Evolutionary conservation across 2,797 vertebrate species (phyloP).

Genomic region (Orestias chungarensis): DNA sequence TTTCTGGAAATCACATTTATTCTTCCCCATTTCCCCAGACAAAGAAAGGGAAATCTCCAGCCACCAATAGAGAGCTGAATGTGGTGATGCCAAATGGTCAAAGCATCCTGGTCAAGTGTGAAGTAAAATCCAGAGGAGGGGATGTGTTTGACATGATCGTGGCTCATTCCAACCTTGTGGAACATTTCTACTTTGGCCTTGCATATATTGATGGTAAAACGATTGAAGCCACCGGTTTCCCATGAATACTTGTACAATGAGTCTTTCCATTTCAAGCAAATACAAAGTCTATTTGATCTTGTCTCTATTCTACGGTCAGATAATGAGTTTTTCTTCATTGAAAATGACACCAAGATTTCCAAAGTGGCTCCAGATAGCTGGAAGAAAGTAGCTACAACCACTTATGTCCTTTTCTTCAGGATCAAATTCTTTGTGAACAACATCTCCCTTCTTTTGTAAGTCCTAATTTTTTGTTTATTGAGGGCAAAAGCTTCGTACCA

Average conservation of each 20-base stretch:
- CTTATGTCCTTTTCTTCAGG: conserved; percentile 86
- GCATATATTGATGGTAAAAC: conserved; percentile 86
- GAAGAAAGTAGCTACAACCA: conserved; percentile 85
- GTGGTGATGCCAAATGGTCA: conserved; percentile 89
- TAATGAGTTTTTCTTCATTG: conserved; percentile 91
- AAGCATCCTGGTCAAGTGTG: conserved; percentile 88
- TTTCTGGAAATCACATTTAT: not conserved
- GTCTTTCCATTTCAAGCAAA: not conserved
- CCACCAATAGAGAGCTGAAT: conserved; percentile 83
- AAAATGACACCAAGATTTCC: conserved; percentile 86
- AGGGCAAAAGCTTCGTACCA: not conserved
- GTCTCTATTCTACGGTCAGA: conserved; percentile 70
- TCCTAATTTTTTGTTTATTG: conserved; percentile 24
- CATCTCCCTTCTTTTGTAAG: conserved; percentile 86
- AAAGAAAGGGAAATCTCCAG: conserved; percentile 86
- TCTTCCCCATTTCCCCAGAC: conserved; percentile 63
- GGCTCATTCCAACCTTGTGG: conserved; percentile 84
- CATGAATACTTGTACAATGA: not conserved
- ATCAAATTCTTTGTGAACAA: conserved; percentile 89
- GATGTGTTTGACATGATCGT: conserved; percentile 87
- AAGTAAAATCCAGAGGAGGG: conserved; percentile 83
- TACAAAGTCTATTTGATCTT: not conserved
- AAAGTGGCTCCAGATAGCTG: conserved; percentile 89
- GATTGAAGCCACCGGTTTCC: not conserved
- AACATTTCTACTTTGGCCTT: conserved; percentile 91